Percentiles rank a stretch among this genome's conserved stretches.
Conservation (phyloP, 2,113 vertebrate species). For the Paratilapia polleni region DNA sequence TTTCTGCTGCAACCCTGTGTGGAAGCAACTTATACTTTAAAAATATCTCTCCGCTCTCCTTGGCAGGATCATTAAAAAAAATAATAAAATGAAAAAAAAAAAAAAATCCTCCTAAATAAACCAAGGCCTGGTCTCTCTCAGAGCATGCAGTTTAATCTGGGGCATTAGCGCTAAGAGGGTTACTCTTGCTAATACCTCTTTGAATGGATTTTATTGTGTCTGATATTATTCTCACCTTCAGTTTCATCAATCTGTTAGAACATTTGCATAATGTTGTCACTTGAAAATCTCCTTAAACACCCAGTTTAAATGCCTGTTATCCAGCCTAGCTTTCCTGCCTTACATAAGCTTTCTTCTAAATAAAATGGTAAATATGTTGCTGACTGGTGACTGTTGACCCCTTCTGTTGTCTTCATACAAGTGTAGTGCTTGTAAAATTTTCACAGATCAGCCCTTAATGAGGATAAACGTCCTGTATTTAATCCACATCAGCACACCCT, state of each 20-base stretch:
- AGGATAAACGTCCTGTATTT: neutral
- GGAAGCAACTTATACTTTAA: neutral
- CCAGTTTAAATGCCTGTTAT: neutral
- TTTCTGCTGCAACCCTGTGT: neutral
- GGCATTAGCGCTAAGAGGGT: slow-evolving; percentile 28
- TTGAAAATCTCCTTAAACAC: neutral
- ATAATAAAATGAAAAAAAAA: neutral
- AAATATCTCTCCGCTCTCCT: neutral
- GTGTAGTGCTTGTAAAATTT: neutral
- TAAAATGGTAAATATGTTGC: neutral
- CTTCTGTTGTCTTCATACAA: neutral
- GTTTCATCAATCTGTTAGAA: slow-evolving; percentile 22
- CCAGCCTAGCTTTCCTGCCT: neutral
- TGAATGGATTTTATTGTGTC: slow-evolving; percentile 34
- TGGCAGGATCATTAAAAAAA: neutral
- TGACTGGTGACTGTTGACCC: neutral
- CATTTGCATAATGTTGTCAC: neutral
- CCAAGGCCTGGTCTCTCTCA: neutral
- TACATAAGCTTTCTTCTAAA: neutral
- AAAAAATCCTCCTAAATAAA: neutral
- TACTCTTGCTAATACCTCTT: slow-evolving; percentile 18
- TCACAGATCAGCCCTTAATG: neutral
- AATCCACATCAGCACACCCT: neutral
- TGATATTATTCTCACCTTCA: slow-evolving; percentile 11
- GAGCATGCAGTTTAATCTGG: slow-evolving; percentile 5